Evolutionary conservation across 2,888 invertebrate genomes (phyloP).

Genomic region (Tipula vernalis): DNA sequence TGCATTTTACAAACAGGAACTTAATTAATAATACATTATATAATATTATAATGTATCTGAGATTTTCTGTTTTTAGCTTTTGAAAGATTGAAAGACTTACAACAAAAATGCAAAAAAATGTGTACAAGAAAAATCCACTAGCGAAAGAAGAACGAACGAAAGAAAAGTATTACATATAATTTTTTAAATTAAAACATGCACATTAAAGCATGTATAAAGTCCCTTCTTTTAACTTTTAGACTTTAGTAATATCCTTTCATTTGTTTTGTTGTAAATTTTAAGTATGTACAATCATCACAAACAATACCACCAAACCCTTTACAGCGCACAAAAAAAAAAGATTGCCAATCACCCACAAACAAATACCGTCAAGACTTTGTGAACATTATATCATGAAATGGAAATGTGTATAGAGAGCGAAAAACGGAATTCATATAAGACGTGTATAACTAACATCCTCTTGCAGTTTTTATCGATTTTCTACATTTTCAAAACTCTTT

Average conservation of each 20-base stretch:
- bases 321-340: neutral
- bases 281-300: neutral
- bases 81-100: neutral
- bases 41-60: neutral
- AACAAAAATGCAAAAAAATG: neutral
- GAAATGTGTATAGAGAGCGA: neutral
- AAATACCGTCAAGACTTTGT: neutral
- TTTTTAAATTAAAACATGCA: neutral
- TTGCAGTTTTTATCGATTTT: slow-evolving; percentile 9
- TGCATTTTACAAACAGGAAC: neutral
- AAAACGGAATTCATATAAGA: neutral
- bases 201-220: neutral
- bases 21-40: neutral
- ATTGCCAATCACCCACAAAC: neutral
- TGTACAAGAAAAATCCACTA: neutral
- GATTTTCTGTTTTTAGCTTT: neutral
- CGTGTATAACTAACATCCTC: neutral
- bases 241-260: neutral
- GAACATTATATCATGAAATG: neutral
- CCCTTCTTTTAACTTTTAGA: neutral
- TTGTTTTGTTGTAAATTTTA: neutral
- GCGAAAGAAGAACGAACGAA: neutral
- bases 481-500: slow-evolving; percentile 1
- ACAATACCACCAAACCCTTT: neutral
- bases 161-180: neutral